Base-by-base conservation (phyloP, 2,888 invertebrate species). In the Phortica magna region DNA sequence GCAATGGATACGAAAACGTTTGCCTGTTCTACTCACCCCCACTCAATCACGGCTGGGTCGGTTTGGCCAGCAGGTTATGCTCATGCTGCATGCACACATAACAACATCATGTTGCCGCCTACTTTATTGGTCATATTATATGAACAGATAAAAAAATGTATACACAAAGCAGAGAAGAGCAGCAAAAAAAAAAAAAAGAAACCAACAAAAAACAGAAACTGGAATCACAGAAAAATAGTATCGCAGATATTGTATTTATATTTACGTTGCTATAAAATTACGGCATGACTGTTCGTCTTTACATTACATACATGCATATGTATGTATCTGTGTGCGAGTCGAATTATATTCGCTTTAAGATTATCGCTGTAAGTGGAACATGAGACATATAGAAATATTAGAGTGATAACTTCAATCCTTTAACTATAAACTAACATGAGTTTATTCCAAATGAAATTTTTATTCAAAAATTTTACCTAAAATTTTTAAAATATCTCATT, bases 191-290 rank as follows among this genome's bases (percentile, higher is more conserved):
- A 67, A 64, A 55, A 74, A 71, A 43, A 39, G 12, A 41, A 31
- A 41, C 14, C 12, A n/a, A 31, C 42, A 65, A 65, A 41, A 39
- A 80, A 64, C 70, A 57, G 70, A 42, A 67, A 76, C 64, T 53
- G 64, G 22, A 53, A 59, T 53, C 31, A 74, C 19, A 61, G 22
- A 10, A 19, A 74, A 73, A 48, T 77, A 42, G 19, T 31, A 19
- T 73, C 70, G 39, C 22, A 65, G 48, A 17, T 70, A 43, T 88
- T 86, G 6, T 61, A 61, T 88, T 85, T 88, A 88, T 85, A 83
- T 84, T 84, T 81, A 88, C 88, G 88, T 87, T 84, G 89, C 79
- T 85, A 85, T 85, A 88, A 88, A 88, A 88, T 87, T 88, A 87
- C 88, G 88, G 39, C 64, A 22, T 7, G 84, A 78, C 79, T 84